Conservation (phyloP, 2,797 vertebrate genomes). For the Dendrocincla tyrannina region DNA sequence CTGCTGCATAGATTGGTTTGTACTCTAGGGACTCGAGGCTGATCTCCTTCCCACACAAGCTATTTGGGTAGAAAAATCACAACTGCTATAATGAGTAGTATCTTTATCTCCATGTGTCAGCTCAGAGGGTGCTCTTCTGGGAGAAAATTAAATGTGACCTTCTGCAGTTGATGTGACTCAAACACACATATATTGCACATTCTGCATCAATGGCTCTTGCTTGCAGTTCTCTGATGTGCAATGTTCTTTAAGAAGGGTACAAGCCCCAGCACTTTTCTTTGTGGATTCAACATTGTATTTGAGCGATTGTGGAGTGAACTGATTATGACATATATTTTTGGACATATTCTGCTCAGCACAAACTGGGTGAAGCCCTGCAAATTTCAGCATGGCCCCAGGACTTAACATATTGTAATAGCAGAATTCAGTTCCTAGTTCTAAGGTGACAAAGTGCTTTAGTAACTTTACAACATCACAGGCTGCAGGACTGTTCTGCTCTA, state of each 20-base stretch:
- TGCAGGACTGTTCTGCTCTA: background rate
- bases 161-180: background rate
- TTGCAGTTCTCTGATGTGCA: background rate
- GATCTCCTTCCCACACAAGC: background rate
- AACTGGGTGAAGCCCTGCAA: background rate
- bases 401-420: background rate
- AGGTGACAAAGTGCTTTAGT: background rate
- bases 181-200: background rate
- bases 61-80: conserved; percentile 54
- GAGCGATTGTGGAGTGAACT: background rate
- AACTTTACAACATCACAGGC: background rate
- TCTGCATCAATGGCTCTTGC: conserved; percentile 2
- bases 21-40: background rate
- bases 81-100: conserved; percentile 21
- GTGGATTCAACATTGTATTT: background rate
- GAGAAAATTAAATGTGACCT: conserved; percentile 57
- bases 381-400: background rate
- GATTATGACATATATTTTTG: background rate
- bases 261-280: background rate
- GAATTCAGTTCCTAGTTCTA: background rate
- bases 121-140: conserved; percentile 25
- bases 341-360: background rate
- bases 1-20: background rate
- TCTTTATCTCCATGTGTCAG: conserved; percentile 37
- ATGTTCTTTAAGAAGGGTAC: background rate